Evolutionary conservation across 2,888 invertebrate species (phyloP).

Genomic region (Mantis religiosa): DNA sequence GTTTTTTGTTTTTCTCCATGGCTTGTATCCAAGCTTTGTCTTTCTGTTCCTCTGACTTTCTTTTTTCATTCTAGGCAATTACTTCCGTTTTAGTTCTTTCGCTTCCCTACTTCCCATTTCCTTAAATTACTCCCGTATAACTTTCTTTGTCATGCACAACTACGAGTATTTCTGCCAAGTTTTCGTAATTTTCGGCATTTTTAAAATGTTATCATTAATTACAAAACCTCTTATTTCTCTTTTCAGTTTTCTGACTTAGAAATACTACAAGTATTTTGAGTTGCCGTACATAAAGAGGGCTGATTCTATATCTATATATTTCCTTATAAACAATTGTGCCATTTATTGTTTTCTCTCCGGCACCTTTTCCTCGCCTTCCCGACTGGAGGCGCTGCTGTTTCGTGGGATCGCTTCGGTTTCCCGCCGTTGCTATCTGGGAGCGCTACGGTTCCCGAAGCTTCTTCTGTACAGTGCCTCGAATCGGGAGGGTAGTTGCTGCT

Average conservation of each 20-base stretch:
- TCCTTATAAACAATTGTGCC: too few species aligned
- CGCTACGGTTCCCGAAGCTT: too few species aligned
- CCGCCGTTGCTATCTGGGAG: too few species aligned
- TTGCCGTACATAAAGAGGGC: too few species aligned
- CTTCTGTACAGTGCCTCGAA: too few species aligned
- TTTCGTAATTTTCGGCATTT: neutral
- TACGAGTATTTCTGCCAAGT: neutral
- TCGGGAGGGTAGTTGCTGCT: too few species aligned
- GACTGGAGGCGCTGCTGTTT: too few species aligned
- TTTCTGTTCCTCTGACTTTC: neutral
- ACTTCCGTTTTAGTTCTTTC: neutral
- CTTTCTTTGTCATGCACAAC: neutral
- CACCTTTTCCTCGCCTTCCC: too few species aligned
- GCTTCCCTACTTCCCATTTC: neutral
- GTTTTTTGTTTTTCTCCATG: neutral
- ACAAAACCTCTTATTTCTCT: neutral
- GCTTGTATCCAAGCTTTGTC: neutral
- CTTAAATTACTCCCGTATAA: neutral
- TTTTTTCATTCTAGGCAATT: neutral
- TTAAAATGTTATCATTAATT: neutral
- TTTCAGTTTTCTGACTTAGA: neutral
- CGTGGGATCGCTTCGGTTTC: too few species aligned
- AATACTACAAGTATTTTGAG: neutral
- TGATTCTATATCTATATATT: too few species aligned
- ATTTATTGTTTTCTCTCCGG: too few species aligned